Evolutionary conservation across 2,888 invertebrate species (phyloP), one percentile per base, ranked within the genome.

Genomic region (Allygus modestus): DNA sequence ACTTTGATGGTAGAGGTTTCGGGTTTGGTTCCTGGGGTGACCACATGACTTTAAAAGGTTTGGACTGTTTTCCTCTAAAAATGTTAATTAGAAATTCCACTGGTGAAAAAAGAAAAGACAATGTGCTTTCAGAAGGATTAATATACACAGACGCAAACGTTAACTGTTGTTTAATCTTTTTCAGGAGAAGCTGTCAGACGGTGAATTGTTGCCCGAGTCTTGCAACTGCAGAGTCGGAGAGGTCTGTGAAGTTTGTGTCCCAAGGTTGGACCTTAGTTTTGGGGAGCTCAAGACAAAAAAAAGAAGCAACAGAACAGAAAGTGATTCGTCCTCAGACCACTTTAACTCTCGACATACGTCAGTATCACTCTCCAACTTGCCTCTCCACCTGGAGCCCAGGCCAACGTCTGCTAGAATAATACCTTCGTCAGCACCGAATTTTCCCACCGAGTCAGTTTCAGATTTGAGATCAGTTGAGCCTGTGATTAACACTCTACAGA

Each of bases 251-350:
- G 23, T 58, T n/a, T 79, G 79, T 58, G 37, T 79, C 11, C 79
- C 79, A 51, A 54, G 37, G 23, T 37, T 79, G 9, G 79, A 79
- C 23, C 79, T 79, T 31, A 79, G 79, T 20, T 79, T 54, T 58
- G 58, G 79, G 9, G 79, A 79, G 58, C 12, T 79, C n/a, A 79
- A 79, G 26, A 79, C 54, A 20, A 79, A 79, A 28, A 51, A n/a
- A 33, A 79, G 37, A 58, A n/a, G 51, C 7, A 58, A 33, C 9
- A 51, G 31, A 77, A 15, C n/a, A 33, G n/a, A 79, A 23, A 79
- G 31, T 79, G 58, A 58, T 58, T 58, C 79, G 11, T 51, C 26
- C 7, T 79, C 79, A 1, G 79, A 23, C 20, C 28, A n/a, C 9
- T 51, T 41, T 4, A 20, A 37, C 23, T 46, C 37, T 17, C 12